Evolutionary conservation across 2,113 vertebrate genomes (phyloP), one percentile per base, ranked within the genome.

Genomic region (Thalassoma bifasciatum): DNA sequence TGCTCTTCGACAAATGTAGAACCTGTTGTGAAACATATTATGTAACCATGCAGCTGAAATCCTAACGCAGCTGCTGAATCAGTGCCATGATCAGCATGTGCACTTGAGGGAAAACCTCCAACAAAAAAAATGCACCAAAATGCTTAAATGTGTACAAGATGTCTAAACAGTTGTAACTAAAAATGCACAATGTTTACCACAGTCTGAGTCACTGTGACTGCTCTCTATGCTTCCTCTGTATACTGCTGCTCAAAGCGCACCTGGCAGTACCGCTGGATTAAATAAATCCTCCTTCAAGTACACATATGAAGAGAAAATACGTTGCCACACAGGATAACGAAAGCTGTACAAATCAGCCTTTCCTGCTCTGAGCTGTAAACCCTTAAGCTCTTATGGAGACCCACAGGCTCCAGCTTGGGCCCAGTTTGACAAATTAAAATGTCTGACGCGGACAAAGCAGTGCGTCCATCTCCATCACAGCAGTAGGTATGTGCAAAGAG

Each of bases 211-310:
- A 62, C 2, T 34, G 19, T 62, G 30, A 30, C 3, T 30, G 21
- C 21, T 23, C 44, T 24, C 1, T 17, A 63, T 51, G 59, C 53
- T 19, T 62, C 21, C 52, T 23, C 34, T 36, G 30, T 62, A 58
- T 64, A 30, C 49, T 54, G 24, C 58, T 30, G 60, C 50, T 69
- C 12, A 52, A 2, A 17, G 11, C 22, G n/a, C 60, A 75, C 62
- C 53, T 78, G 64, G 61, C 68, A 72, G 74, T 51, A 57, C 59
- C 40, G 38, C 56, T 42, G 37, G 63, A 79, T 77, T 81, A 88
- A 79, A 84, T 63, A 81, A 85, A 81, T 79, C 67, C 42, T 70
- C 4, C 49, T 54, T 59, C 40, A 80, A 57, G 65, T 75, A 54
- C 44, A 75, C 70, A 73, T 67, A 83, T 50, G 51, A 70, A 77